Base-by-base conservation (phyloP, 2,797 vertebrate genomes). In the Limnodromus scolopaceus region DNA sequence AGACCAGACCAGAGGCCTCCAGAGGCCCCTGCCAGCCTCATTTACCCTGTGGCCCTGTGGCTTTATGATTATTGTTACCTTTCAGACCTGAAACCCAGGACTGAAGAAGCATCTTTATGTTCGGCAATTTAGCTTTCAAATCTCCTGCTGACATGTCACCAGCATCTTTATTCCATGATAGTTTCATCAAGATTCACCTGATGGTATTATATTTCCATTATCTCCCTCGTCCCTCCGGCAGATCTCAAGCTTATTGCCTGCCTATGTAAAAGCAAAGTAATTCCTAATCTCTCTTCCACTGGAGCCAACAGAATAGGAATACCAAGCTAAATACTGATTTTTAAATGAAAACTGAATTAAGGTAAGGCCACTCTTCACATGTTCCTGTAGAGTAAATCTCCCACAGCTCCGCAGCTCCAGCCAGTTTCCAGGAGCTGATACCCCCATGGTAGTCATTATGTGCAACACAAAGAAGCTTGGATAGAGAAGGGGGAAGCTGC, bases 311-410 rank as follows among this genome's bases (percentile, higher is more conserved):
- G 23, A 57, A 30, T 16, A 76, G n/a, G 8, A 86, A 61, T 49
- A 32, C 20, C 8, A 17, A 84, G n/a, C 17, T 38, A 78, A 72
- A 49, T 30, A 78, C 0, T 34, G 36, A 27, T 38, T 78, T 94
- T 72, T 68, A 53, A 69, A 43, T 45, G 17, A 72, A 93, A 88
- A 76, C 4, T 34, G 12, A 39, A 46, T 23, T 61, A 45, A 78
- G 13, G 28, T n/a, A n/a, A 84, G 9, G 39, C 16, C 3, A 2
- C 58, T 81, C 34, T 74, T 48, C 15, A 7, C 0, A 0, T n/a
- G 24, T 24, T 87, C 54, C 58, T 63, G 30, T 34, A 51, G 17
- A 84, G 25, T 14, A 32, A 70, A 14, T 34, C 9, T 64, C 36
- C 32, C 41, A 38, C 13, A 34, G 24, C 48, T 63, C 55, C 57